Conservation (phyloP, 2,113 vertebrate genomes). For the Centropus bengalensis region DNA sequence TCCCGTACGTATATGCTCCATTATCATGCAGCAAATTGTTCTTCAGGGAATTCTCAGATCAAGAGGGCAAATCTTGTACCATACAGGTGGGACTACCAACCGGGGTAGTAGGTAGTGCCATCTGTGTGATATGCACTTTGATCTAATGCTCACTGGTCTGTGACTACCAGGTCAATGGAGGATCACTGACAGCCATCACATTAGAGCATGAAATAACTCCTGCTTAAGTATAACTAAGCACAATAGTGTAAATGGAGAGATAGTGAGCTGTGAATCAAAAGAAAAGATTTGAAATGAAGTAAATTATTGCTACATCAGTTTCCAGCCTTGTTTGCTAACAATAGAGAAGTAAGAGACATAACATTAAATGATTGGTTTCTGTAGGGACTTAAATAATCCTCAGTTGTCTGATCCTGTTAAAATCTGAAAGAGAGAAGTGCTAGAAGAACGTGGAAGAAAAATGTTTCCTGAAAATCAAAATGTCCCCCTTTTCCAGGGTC, state of each 20-base stretch:
- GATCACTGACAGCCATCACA: background rate
- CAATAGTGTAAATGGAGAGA: background rate
- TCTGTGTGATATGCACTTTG: background rate
- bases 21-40: background rate
- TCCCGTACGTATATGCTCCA: rapidly evolving
- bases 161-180: background rate
- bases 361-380: background rate
- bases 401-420: background rate
- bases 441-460: background rate
- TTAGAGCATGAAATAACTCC: background rate
- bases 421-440: background rate
- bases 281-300: background rate
- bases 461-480: background rate
- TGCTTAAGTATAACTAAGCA: background rate
- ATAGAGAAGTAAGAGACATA: background rate
- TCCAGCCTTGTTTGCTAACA: background rate
- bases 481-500: background rate
- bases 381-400: background rate
- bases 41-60: background rate
- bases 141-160: background rate
- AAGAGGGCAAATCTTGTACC: background rate
- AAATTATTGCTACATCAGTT: background rate
- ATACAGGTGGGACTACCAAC: background rate
- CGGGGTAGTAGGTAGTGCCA: background rate
- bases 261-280: background rate